Evolutionary conservation across 2,888 invertebrate genomes (phyloP), one percentile per base, ranked within the genome.

Genomic region (Aporophyla lueneburgensis): DNA sequence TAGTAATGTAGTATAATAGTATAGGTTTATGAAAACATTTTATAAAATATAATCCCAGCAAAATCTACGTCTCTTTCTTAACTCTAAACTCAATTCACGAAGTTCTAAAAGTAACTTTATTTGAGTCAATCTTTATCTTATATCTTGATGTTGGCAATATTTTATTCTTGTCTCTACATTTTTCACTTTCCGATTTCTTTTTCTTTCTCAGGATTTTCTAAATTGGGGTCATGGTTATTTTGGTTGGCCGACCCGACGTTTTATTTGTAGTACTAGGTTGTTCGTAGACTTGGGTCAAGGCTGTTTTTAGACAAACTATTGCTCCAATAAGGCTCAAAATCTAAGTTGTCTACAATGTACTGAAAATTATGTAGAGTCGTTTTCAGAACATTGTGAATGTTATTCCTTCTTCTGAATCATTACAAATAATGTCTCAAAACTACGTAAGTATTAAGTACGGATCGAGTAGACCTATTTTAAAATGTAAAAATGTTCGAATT

Each of bases 41-140:
- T 56, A 1, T 53, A 46, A 40, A 40, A 61, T 27, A 40, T 40
- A 24, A 33, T 56, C n/a, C 51, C 54, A 14, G 12, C n/a, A 21
- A 80, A 53, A 54, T 6, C 27, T 54, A 27, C 58, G 21, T 6
- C 12, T 56, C 27, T 54, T 10, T 70, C 63, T 59, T 49, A 54
- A 71, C 83, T 82, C 62, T 65, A 76, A 74, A 83, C 70, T 81
- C 43, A 56, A 72, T 69, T 74, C 58, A 16, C 56, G 19, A 69
- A 61, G 54, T 70, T 70, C 66, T 71, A 27, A 83, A 78, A 68
- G 68, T 67, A 58, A 74, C 19, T 80, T 79, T 80, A 83, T 74
- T n/a, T 69, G 59, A 70, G 80, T 74, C 74, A 84, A 86, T 74
- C 62, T 74, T 74, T 76, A 74, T 76, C 54, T 72, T 73, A 54